phyloP scores from a whole-genome alignment of 2,888 invertebrate species.

The Ethmia dodecea region DNA sequence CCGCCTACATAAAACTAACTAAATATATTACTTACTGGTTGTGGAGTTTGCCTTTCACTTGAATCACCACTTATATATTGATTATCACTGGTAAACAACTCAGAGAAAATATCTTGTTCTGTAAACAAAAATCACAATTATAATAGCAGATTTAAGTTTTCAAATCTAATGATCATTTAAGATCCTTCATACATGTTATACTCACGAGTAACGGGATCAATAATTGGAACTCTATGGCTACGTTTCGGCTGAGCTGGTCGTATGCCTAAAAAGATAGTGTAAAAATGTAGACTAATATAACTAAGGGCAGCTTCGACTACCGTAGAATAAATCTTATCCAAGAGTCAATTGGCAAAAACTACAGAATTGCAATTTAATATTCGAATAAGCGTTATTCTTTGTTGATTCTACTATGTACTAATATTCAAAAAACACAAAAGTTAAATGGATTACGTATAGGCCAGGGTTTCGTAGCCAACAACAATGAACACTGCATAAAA shows the following conservation, averaged over 20 bases:
- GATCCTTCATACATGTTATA: too few relatives aligned
- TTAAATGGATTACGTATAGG: too few relatives aligned
- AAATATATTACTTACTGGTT: slow-evolving; percentile 50
- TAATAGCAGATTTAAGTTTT: not conserved
- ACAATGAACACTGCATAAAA: too few relatives aligned
- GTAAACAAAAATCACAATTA: slow-evolving; percentile 18
- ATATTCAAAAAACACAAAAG: too few relatives aligned
- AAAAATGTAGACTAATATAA: too few relatives aligned
- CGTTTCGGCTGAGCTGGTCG: slow-evolving; percentile 48
- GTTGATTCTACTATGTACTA: too few relatives aligned
- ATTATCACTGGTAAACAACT: slow-evolving; percentile 54
- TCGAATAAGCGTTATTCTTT: too few relatives aligned
- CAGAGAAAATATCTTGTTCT: slow-evolving; percentile 73
- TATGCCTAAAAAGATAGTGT: slow-evolving; percentile 21
- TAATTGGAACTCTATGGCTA: slow-evolving; percentile 57
- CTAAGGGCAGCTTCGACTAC: too few relatives aligned
- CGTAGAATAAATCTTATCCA: too few relatives aligned
- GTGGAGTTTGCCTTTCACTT: slow-evolving; percentile 73
- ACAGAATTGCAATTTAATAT: too few relatives aligned
- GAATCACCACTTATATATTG: slow-evolving; percentile 60
- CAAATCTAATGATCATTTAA: not conserved
- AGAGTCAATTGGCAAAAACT: too few relatives aligned
- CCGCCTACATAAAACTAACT: not conserved
- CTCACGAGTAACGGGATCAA: slow-evolving; percentile 62
- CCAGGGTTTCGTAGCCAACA: too few relatives aligned